Evolutionary conservation across 1,140 invertebrate genomes (phyloP), one percentile per base, ranked within the genome.

Genomic region (Drosophila busckii): DNA sequence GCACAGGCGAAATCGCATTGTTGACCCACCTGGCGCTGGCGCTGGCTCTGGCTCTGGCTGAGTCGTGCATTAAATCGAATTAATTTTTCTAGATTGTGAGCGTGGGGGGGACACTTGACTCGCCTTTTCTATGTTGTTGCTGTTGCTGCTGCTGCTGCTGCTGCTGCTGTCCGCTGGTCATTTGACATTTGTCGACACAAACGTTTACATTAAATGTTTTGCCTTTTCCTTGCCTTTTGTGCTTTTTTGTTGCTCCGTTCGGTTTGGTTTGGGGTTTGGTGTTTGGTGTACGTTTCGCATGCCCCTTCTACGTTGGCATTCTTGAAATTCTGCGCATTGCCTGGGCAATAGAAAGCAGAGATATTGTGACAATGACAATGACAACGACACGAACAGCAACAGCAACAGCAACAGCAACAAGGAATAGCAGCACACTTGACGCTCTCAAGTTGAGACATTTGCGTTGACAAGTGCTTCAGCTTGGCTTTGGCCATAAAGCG

Each of bases 181-280:
- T 78, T 80, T 78, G 73, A 82, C 75, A 82, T 82, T 82, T 82
- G 75, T 70, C 75, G 75, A 82, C 75, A 75, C n/a, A 82, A 82
- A 82, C 75, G 75, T 82, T 82, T 82, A 82, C 75, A 82, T 82
- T 82, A 82, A 82, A 82, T 82, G 65, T 82, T 82, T 73, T 66
- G 75, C 60, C 69, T 64, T 65, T 70, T 73, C 73, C 65, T 66
- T 68, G 75, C 56, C 50, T 42, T 13, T 56, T 70, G 34, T 59
- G 49, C 25, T 41, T 42, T n/a, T n/a, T n/a, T 46, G 42, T 19
- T 16, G 54, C 44, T 26, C 62, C 58, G 26, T 46, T 32, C 34
- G 28, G 26, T 34, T 55, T 38, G 22, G 7, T 12, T 26, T 28
- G 17, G 10, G 34, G 29, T 52, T 50, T 60, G 35, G 59, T 42